Percentiles rank a stretch among this genome's conserved stretches.
phyloP scores from a whole-genome alignment of 1,140 invertebrate genomes.

The Drosophila suzukii region DNA sequence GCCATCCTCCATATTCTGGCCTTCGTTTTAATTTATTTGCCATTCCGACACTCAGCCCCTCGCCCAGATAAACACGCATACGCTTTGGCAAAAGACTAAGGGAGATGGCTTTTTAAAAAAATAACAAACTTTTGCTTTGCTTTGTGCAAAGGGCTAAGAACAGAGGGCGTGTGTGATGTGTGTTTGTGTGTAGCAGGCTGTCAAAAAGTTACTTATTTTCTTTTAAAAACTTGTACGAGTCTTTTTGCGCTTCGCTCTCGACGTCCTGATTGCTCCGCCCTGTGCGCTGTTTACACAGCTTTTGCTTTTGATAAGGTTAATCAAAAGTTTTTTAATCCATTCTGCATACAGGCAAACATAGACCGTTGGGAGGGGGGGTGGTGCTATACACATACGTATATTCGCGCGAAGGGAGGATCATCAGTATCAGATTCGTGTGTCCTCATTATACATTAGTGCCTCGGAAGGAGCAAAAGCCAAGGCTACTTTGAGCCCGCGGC shows the following conservation, averaged over 20 bases:
- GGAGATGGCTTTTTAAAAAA: conserved; percentile 74
- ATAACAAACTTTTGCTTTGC: conserved; percentile 72
- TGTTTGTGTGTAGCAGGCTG: conserved; percentile 68
- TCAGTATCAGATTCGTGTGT: conserved; percentile 73
- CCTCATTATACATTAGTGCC: conserved; percentile 73
- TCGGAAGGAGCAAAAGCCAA: conserved; percentile 3
- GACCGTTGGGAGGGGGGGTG: conserved; percentile 43
- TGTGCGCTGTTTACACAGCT: conserved; percentile 76
- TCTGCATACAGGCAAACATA: conserved; percentile 80
- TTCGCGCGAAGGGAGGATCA: conserved; percentile 36
- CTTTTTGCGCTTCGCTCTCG: conserved; percentile 50
- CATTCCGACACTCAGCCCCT: conserved; percentile 26
- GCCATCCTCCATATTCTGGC: conserved; percentile 53
- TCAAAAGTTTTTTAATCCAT: conserved; percentile 84
- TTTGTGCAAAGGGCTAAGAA: conserved; percentile 67
- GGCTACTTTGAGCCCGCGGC: conserved; percentile 66
- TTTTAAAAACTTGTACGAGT: conserved; percentile 81
- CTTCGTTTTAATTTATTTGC: conserved; percentile 81
- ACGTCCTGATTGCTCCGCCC: conserved; percentile 67
- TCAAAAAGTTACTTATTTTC: conserved; percentile 83
- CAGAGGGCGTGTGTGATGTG: conserved; percentile 38
- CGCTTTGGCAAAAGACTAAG: conserved; percentile 61
- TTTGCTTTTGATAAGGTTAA: conserved; percentile 84
- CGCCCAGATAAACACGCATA: conserved; percentile 24
- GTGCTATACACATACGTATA: conserved; percentile 20